Base-by-base conservation (phyloP, 2,113 vertebrate genomes). In the Ammodytes marinus region DNA sequence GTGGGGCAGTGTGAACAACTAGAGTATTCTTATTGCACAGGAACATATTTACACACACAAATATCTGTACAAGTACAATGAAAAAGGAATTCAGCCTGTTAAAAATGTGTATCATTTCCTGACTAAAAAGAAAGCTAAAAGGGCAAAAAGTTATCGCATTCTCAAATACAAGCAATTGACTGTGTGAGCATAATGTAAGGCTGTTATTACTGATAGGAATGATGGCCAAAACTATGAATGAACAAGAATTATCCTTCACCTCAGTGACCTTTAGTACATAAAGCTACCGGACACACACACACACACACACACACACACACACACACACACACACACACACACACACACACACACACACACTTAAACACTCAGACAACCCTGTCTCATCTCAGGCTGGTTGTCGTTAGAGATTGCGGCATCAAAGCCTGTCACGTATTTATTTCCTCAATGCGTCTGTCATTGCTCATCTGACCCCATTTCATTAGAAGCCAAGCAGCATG, bases 381-480 rank as follows among this genome's bases (percentile, higher is more conserved):
- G 45, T 74, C 68, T 37, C 59, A 77, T 75, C 5, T 10, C 61
- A 54, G 57, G 47, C 54, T 47, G 58, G 64, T 47, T 39, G 45
- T 27, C 13, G 8, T 55, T 4, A 57, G 43, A 71, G 71, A 81
- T 37, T 63, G 58, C n/a, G 5, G 9, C 63, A 68, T 77, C 59
- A 82, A 88, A 53, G 57, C 57, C 74, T 49, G 63, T 49, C 54
- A 19, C 42, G 37, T 35, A 68, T 69, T 43, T 57, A 43, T 84
- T 69, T 67, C 72, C 66, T 71, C 27, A 10, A 70, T 15, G 47
- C 37, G 55, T 59, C 68, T 80, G 79, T 71, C 84, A 75, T 83
- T 63, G 47, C 12, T 77, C 54, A 86, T 76, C 55, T 79, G 74
- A 87, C 71, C 73, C 55, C 45, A 69, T 85, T 91, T 76, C 82